These are phyloP conservation scores for Alaudala cheleensis DNA, from an alignment of 2,113 vertebrate species.

Conservation along the genomic window DNA sequence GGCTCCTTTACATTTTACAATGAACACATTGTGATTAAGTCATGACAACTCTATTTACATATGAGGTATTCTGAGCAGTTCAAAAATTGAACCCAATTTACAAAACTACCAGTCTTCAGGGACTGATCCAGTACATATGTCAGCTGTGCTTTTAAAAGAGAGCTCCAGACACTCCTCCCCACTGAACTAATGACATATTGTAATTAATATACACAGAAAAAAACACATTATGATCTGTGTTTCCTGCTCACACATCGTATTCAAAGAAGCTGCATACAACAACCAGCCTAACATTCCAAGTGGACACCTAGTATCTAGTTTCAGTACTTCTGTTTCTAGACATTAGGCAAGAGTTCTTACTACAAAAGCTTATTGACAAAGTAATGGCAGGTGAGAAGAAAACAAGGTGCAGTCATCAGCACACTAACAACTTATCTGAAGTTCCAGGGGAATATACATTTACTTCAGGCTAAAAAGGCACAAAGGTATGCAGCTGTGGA, in stretches of 20 bases:
- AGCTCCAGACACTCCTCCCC: conserved; percentile 58
- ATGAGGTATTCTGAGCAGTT: conserved; percentile 80
- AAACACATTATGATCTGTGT: conserved; percentile 38
- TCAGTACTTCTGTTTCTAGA: conserved; percentile 31
- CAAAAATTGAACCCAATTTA: conserved; percentile 76
- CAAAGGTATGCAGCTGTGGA: conserved; percentile 64
- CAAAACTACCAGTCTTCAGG: conserved; percentile 69
- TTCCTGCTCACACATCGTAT: conserved; percentile 10
- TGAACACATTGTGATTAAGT: conserved; percentile 71
- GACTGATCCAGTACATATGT: conserved; percentile 70
- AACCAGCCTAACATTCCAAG: neutral
- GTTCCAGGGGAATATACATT: conserved; percentile 41
- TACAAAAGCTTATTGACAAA: conserved; percentile 32
- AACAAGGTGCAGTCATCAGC: conserved; percentile 70
- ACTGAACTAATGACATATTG: conserved; percentile 41
- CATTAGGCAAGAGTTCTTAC: neutral
- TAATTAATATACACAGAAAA: conserved; percentile 60
- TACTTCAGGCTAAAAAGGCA: conserved; percentile 76
- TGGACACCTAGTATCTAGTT: neutral
- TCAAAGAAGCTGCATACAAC: conserved; percentile 29
- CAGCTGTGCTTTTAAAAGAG: conserved; percentile 72
- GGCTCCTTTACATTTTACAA: conserved; percentile 77
- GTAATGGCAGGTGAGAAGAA: conserved; percentile 34
- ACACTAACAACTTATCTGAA: conserved; percentile 42
- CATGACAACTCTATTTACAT: conserved; percentile 82